Conservation (phyloP, 2,797 vertebrate genomes). For the Anniella stebbinsi region DNA sequence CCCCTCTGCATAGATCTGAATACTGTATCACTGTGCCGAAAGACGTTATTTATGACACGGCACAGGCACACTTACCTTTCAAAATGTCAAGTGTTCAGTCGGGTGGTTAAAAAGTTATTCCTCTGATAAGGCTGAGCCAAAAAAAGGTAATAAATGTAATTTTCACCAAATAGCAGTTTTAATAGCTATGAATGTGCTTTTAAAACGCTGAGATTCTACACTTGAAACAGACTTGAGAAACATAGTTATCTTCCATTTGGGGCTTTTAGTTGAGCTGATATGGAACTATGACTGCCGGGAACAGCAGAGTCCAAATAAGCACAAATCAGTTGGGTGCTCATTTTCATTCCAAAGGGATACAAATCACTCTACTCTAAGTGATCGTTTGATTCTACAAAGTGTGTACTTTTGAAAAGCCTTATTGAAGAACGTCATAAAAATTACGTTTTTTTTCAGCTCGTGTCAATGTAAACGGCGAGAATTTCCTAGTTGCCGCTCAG, state of each 20-base stretch:
- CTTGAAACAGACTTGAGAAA: constrained; percentile 40
- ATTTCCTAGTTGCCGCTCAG: constrained; percentile 27
- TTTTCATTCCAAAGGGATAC: constrained; percentile 50
- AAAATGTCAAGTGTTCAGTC: constrained; percentile 70
- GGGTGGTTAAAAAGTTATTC: constrained; percentile 64
- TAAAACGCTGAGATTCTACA: constrained; percentile 59
- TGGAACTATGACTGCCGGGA: constrained; percentile 27
- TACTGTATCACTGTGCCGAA: constrained; percentile 58
- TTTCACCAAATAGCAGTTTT: constrained; percentile 67
- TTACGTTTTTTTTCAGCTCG: rapidly evolving
- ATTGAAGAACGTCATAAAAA: constrained; percentile 41
- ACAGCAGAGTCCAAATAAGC: background rate
- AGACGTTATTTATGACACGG: constrained; percentile 71
- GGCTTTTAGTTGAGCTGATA: constrained; percentile 40
- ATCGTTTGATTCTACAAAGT: constrained; percentile 36
- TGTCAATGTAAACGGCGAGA: background rate
- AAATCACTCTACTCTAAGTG: background rate
- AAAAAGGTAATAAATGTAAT: constrained; percentile 72
- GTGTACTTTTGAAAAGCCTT: constrained; percentile 29
- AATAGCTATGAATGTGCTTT: constrained; percentile 55
- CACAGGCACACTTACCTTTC: constrained; percentile 62
- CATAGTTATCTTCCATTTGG: constrained; percentile 30
- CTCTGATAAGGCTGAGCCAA: constrained; percentile 53
- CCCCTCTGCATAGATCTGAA: constrained; percentile 69
- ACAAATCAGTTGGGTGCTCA: background rate